A percentile compares a stretch with the other conserved stretches of the same genome.
These are phyloP conservation scores for Thaumatotibia leucotreta DNA, from an alignment of 1,140 invertebrate genomes.

Conservation along the genomic window DNA sequence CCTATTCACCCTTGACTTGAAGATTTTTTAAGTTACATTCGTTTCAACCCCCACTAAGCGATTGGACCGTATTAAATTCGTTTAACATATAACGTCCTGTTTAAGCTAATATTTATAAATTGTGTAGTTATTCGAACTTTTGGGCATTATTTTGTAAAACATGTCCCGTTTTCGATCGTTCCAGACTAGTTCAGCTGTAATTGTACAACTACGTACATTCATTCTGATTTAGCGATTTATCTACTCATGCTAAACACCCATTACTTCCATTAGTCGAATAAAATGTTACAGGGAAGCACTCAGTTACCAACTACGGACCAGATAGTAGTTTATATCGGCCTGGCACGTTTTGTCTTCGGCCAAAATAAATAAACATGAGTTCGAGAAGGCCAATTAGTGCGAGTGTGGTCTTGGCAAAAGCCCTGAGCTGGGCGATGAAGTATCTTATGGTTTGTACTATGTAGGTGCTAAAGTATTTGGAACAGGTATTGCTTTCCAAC, in stretches of 20 bases:
- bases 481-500: no score
- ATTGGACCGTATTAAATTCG: no score
- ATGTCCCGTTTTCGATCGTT: background rate
- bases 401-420: background rate
- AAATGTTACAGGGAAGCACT: background rate
- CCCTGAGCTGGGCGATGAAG: background rate
- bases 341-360: background rate
- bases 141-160: no score
- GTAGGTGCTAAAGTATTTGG: background rate
- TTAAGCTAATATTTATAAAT: no score
- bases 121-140: no score
- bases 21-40: no score
- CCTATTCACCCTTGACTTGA: no score
- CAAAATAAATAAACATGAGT: slow-evolving; percentile 13
- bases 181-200: no score
- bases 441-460: background rate
- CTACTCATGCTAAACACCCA: background rate
- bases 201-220: background rate
- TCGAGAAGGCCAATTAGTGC: slow-evolving; percentile 6
- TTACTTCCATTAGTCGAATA: background rate
- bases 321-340: slow-evolving; percentile 1
- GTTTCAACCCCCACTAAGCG: no score
- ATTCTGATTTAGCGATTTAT: background rate
- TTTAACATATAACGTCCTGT: no score
- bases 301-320: background rate